These are phyloP conservation scores for Penelope pileata DNA, from an alignment of 2,113 vertebrate genomes.

Conservation along the genomic window DNA sequence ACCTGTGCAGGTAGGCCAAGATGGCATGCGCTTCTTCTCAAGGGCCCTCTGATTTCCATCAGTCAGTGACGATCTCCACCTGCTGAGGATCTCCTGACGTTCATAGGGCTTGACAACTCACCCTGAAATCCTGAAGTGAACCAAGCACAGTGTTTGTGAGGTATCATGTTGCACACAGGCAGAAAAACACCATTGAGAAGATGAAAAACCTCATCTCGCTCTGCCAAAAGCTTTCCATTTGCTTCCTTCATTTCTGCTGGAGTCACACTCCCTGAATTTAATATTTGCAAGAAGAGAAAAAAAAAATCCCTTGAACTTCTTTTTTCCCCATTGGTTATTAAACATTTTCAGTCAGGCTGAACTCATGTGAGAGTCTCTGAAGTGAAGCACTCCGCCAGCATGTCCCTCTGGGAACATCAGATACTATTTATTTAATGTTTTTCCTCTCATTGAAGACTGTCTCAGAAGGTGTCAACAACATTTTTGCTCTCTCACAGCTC, in stretches of 20 bases:
- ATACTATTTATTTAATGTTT: constrained; percentile 7
- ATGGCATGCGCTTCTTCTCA: not conserved
- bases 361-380: not conserved
- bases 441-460: not conserved
- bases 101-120: not conserved
- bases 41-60: not conserved
- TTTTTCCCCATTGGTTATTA: not conserved
- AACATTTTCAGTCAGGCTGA: constrained; percentile 33
- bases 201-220: not conserved
- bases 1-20: not conserved
- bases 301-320: not conserved
- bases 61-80: not conserved
- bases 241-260: not conserved
- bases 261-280: not conserved
- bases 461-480: not conserved
- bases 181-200: not conserved
- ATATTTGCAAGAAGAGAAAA: constrained; percentile 5
- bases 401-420: not conserved
- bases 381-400: not conserved
- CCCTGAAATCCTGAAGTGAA: not conserved
- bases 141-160: fast-evolving
- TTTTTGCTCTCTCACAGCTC: not conserved
- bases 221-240: not conserved
- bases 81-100: not conserved
- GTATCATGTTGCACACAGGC: not conserved